Evolutionary conservation across 2,888 invertebrate species (phyloP), one percentile per base, ranked within the genome.

Genomic region (Myopa testacea): DNA sequence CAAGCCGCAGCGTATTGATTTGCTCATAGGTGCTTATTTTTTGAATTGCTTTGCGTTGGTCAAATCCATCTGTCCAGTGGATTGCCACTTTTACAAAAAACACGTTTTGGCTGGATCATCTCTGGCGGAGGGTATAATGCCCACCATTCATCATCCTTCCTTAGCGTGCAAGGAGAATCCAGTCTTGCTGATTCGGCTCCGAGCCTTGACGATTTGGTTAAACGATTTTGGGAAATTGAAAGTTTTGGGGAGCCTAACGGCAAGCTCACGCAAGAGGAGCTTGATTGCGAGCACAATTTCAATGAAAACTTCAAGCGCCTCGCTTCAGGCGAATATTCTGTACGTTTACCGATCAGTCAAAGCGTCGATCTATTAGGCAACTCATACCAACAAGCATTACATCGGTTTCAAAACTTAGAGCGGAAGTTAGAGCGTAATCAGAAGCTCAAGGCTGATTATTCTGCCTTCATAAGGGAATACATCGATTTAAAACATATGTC

Each of bases 11-110:
- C 63, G n/a, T 37, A 62, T 75, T 55, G 76, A 78, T 45, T 58
- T 79, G 65, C 50, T 76, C 12, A 34, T 78, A 37, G 74, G 76
- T 5, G 55, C 69, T n/a, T 76, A 3, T 78, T 80, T 58, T 80
- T 55, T 38, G 75, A 80, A 34, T 34, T 78, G 10, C 65, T 78
- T 45, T 70, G 74, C 67, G 72, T 77, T 14, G 76, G 78, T 4
- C 63, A 76, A 75, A 78, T 78, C 12, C 78, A 69, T 5, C 4
- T 76, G 4, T 3, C 58, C 55, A 62, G 71, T 19, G 19, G 62
- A 38, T 62, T 63, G 12, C 68, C 26, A 26, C 1, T 26, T 26
- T 26, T 70, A 40, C 74, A 68, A 37, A 7, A 5, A 6, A 63
- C 40, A 40, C 45, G 26, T 26, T 26, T 26, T 26, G 26, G 26